Percentiles rank a stretch among this genome's conserved stretches.
Evolutionary conservation across 2,113 vertebrate genomes (phyloP).

Genomic region (Apaloderma vittatum): DNA sequence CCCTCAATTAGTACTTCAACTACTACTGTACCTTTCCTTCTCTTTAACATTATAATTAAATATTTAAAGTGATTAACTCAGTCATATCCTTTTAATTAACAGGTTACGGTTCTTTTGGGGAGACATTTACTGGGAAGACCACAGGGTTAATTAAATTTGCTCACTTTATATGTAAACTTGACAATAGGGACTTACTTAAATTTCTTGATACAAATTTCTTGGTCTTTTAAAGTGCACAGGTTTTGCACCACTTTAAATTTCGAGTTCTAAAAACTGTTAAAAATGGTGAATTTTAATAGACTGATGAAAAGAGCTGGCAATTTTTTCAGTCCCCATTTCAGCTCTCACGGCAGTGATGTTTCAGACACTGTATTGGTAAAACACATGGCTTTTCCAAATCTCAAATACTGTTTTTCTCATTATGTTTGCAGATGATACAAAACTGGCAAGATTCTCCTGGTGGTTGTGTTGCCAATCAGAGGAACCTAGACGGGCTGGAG

Average conservation of each 20-base stretch:
- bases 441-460: background rate
- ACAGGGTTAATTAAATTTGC: background rate
- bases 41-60: background rate
- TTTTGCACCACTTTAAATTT: background rate
- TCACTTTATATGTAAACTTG: background rate
- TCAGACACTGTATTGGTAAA: background rate
- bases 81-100: background rate
- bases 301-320: background rate
- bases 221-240: background rate
- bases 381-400: background rate
- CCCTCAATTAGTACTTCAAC: background rate
- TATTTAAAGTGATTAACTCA: background rate
- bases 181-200: background rate
- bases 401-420: background rate
- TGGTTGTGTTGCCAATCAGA: background rate
- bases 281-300: background rate
- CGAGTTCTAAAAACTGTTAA: background rate
- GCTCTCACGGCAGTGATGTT: background rate
- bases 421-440: background rate
- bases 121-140: background rate
- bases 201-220: background rate
- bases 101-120: background rate
- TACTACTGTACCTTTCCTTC: background rate
- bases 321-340: background rate
- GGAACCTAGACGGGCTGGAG: background rate